These are phyloP conservation scores for Ganaspis brasiliensis DNA, from an alignment of 2,888 invertebrate genomes.

Conservation along the genomic window DNA sequence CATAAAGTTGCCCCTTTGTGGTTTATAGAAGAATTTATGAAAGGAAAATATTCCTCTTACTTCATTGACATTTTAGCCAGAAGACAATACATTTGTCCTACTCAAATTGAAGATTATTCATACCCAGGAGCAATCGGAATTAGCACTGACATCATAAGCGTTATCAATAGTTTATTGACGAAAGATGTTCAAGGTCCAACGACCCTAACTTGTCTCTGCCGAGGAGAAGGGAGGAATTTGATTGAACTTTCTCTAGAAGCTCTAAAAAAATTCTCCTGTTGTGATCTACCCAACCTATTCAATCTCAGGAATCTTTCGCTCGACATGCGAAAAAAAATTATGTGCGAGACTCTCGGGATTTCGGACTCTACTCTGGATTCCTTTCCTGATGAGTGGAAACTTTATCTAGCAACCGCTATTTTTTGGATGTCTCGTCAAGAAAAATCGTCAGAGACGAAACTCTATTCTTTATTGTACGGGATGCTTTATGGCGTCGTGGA, in stretches of 20 bases:
- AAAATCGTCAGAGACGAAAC: constrained; percentile 80
- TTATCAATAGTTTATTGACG: constrained; percentile 82
- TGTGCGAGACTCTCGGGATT: constrained; percentile 81
- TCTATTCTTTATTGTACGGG: constrained; percentile 84
- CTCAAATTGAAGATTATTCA: constrained; percentile 87
- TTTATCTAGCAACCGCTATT: constrained; percentile 83
- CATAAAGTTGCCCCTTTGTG: constrained; percentile 78
- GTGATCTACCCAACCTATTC: constrained; percentile 74
- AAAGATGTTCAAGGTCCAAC: constrained; percentile 56
- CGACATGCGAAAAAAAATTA: constrained; percentile 73
- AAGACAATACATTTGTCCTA: constrained; percentile 85
- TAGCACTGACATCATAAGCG: constrained; percentile 84
- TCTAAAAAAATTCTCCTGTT: constrained; percentile 54
- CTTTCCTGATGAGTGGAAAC: constrained; percentile 83
- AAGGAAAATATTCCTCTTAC: constrained; percentile 84
- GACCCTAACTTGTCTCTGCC: constrained; percentile 70
- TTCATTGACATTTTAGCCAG: constrained; percentile 87
- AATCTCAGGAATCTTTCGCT: constrained; percentile 71
- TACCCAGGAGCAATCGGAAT: constrained; percentile 84
- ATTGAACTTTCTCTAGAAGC: constrained; percentile 59
- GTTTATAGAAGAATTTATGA: constrained; percentile 85
- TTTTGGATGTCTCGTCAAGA: constrained; percentile 83
- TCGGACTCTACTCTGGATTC: constrained; percentile 76
- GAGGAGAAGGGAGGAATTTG: constrained; percentile 68
- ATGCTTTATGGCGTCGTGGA: constrained; percentile 84